These are phyloP conservation scores for Drosophila obscura DNA, from an alignment of 1,140 invertebrate species.

Conservation along the genomic window DNA sequence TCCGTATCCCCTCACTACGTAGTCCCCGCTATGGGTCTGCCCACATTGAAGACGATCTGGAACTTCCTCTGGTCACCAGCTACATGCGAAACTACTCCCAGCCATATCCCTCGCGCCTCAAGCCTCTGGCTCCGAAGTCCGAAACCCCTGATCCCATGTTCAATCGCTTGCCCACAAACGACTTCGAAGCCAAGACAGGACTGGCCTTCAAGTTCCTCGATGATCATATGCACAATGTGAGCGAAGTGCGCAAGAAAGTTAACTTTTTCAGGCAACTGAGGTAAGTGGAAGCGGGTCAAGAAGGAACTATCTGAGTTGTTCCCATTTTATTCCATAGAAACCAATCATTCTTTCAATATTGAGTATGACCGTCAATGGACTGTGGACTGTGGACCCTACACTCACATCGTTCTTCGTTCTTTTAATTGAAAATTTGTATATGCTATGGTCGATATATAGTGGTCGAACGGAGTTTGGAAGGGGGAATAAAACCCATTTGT, in stretches of 20 bases:
- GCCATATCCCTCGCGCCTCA: constrained; percentile 43
- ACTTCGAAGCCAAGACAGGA: constrained; percentile 59
- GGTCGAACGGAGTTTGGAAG: not conserved
- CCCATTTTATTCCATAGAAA: constrained; percentile 29
- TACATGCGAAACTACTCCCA: constrained; percentile 56
- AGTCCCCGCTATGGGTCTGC: constrained; percentile 56
- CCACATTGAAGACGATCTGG: constrained; percentile 30
- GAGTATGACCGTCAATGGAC: not conserved
- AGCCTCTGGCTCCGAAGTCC: constrained; percentile 25
- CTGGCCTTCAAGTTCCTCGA: constrained; percentile 63
- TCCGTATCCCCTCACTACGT: not conserved
- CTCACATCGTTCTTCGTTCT: too few species aligned
- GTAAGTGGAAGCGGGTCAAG: constrained; percentile 5
- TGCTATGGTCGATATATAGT: not conserved
- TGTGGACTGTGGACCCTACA: not conserved
- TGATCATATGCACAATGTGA: constrained; percentile 60
- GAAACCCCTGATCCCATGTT: constrained; percentile 54
- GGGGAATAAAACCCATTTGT: constrained; percentile 4
- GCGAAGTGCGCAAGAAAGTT: constrained; percentile 56
- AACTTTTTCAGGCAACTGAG: constrained; percentile 67
- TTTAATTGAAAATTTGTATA: not conserved
- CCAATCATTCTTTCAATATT: constrained; percentile 64
- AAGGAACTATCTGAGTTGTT: not conserved
- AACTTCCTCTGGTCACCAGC: constrained; percentile 41
- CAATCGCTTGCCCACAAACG: constrained; percentile 65